Conservation (phyloP, 2,113 vertebrate genomes). For the Prinia subflava region DNA sequence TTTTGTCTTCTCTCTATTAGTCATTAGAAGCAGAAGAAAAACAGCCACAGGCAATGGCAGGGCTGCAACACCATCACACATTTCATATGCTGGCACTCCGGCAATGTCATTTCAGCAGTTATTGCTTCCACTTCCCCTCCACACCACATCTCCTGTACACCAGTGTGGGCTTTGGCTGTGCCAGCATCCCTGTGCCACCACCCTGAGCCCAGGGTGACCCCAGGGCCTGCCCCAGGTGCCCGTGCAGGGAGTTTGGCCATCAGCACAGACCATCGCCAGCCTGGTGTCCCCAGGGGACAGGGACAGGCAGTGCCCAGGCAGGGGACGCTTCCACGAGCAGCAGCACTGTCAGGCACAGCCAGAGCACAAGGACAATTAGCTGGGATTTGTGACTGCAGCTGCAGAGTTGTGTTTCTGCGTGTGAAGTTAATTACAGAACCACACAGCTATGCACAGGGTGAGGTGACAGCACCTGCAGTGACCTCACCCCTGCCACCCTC, state of each 20-base stretch:
- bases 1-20: slow-evolving; percentile 72
- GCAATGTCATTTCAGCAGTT: slow-evolving; percentile 32
- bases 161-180: not conserved
- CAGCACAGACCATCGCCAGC: fast-evolving
- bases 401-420: slow-evolving; percentile 2
- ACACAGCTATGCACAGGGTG: not conserved
- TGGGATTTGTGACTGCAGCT: slow-evolving; percentile 44
- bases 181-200: not conserved
- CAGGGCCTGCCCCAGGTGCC: not conserved
- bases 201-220: not conserved
- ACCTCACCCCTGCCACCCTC: not conserved
- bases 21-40: slow-evolving; percentile 70
- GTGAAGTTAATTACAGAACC: slow-evolving; percentile 50
- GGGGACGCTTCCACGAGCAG: not conserved
- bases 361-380: slow-evolving; percentile 63
- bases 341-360: slow-evolving; percentile 26
- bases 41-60: slow-evolving; percentile 65
- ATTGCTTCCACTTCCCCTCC: not conserved
- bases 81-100: slow-evolving; percentile 10
- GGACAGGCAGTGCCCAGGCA: not conserved
- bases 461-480: not conserved
- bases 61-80: slow-evolving; percentile 24
- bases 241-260: not conserved
- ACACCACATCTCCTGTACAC: fast-evolving
- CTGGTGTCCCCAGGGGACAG: not conserved